phyloP scores from a whole-genome alignment of 2,797 vertebrate species.

The Benthosema pterotum region DNA sequence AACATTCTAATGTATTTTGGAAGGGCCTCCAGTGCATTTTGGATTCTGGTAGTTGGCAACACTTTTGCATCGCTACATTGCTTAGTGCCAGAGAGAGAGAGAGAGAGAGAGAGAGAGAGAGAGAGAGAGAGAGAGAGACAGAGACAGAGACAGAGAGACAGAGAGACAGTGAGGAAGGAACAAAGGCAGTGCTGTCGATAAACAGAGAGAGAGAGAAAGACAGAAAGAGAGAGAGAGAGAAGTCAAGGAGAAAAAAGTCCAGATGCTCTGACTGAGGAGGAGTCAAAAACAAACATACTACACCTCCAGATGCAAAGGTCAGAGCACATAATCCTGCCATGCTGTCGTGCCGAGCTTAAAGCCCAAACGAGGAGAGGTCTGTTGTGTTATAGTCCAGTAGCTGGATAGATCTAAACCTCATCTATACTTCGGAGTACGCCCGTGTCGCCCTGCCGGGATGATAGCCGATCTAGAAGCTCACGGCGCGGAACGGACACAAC shows the following conservation, averaged over 20 bases:
- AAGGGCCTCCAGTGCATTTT: no score
- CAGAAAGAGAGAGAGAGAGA: neutral
- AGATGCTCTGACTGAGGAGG: neutral
- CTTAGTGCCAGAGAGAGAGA: slow-evolving; percentile 39
- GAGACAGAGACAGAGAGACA: neutral
- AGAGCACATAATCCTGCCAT: slow-evolving; percentile 69
- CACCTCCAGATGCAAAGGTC: slow-evolving; percentile 67
- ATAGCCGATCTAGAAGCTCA: no score
- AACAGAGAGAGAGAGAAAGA: slow-evolving; percentile 1
- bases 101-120: slow-evolving; percentile 1
- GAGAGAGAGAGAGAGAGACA: slow-evolving; percentile 3
- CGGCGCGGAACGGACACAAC: no score
- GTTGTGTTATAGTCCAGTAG: slow-evolving; percentile 1
- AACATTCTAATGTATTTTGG: no score
- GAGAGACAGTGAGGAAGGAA: neutral
- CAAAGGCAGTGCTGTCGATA: neutral
- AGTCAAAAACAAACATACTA: slow-evolving; percentile 43
- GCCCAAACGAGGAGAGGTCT: slow-evolving; percentile 15
- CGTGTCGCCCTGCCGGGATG: no score
- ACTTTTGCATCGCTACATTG: slow-evolving; percentile 23
- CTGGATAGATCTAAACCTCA: slow-evolving; percentile 12
- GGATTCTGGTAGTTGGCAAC: no score
- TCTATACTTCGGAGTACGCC: no score
- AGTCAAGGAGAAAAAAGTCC: neutral
- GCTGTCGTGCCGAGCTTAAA: slow-evolving; percentile 18